Percentiles rank a stretch among this genome's conserved stretches.
phyloP scores from a whole-genome alignment of 2,888 invertebrate genomes.

The Venusia cambrica region DNA sequence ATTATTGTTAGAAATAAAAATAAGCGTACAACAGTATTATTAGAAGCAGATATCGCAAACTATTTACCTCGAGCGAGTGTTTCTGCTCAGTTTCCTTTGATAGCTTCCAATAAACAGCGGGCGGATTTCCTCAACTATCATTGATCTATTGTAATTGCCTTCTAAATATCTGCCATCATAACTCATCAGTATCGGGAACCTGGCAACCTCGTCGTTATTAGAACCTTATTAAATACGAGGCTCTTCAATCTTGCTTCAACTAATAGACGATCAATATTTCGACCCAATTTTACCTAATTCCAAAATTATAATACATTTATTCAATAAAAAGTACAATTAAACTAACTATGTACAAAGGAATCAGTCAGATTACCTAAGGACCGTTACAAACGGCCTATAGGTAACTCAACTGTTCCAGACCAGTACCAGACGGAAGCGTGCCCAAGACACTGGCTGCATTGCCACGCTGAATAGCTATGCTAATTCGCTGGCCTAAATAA shows the following conservation, averaged over 20 bases:
- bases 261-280: slow-evolving; percentile 25
- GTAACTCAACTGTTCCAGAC: too few species aligned
- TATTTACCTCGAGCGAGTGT: slow-evolving; percentile 16
- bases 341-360: too few species aligned
- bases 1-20: too few species aligned
- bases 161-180: slow-evolving; percentile 27
- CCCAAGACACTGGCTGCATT: too few species aligned
- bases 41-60: background rate
- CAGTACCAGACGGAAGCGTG: too few species aligned
- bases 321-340: too few species aligned
- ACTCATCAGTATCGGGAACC: slow-evolving; percentile 18
- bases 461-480: too few species aligned
- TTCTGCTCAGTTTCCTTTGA: slow-evolving; percentile 20
- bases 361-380: too few species aligned
- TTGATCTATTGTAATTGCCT: slow-evolving; percentile 27
- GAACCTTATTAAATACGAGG: slow-evolving; percentile 24
- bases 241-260: slow-evolving; percentile 23
- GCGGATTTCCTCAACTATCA: slow-evolving; percentile 13
- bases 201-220: slow-evolving; percentile 26
- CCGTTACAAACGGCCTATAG: too few species aligned
- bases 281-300: slow-evolving; percentile 20
- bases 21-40: too few species aligned
- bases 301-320: slow-evolving; percentile 17
- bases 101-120: slow-evolving; percentile 24
- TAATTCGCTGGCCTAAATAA: too few species aligned